phyloP scores from a whole-genome alignment of 2,113 vertebrate genomes.

The Meleagris gallopavo region DNA sequence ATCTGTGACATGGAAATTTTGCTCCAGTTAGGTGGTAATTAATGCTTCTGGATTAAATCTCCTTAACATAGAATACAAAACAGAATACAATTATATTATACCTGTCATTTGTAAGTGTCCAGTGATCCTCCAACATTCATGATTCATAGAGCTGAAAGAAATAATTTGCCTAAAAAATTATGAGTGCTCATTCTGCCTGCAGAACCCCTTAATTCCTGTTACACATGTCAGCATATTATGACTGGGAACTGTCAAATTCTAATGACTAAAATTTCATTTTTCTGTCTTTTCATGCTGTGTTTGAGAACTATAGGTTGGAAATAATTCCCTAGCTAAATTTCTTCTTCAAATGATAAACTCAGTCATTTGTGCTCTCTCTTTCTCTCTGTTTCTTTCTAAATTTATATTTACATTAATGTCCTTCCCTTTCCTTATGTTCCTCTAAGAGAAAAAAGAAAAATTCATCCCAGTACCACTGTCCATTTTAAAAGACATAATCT shows the following conservation, averaged over 20 bases:
- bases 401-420: slow-evolving; percentile 8
- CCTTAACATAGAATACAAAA: slow-evolving; percentile 46
- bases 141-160: slow-evolving; percentile 69
- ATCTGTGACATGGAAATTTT: not conserved
- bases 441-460: not conserved
- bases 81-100: not conserved
- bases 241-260: slow-evolving; percentile 78
- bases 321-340: slow-evolving; percentile 64
- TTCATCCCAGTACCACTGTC: slow-evolving; percentile 27
- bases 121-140: not conserved
- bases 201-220: slow-evolving; percentile 74
- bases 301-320: slow-evolving; percentile 73
- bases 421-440: not conserved
- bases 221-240: slow-evolving; percentile 79
- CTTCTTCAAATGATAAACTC: slow-evolving; percentile 44
- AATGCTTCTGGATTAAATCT: slow-evolving; percentile 42
- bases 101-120: slow-evolving; percentile 72
- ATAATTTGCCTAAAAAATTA: slow-evolving; percentile 72
- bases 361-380: not conserved
- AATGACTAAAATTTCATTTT: slow-evolving; percentile 78
- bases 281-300: slow-evolving; percentile 72
- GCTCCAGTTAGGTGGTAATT: slow-evolving; percentile 37
- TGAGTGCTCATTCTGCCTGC: slow-evolving; percentile 49
- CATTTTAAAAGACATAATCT: slow-evolving; percentile 48
- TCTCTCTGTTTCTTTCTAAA: not conserved